Evolutionary conservation across 2,797 vertebrate genomes (phyloP), one percentile per base, ranked within the genome.

Genomic region (Sebastes matsubarae): DNA sequence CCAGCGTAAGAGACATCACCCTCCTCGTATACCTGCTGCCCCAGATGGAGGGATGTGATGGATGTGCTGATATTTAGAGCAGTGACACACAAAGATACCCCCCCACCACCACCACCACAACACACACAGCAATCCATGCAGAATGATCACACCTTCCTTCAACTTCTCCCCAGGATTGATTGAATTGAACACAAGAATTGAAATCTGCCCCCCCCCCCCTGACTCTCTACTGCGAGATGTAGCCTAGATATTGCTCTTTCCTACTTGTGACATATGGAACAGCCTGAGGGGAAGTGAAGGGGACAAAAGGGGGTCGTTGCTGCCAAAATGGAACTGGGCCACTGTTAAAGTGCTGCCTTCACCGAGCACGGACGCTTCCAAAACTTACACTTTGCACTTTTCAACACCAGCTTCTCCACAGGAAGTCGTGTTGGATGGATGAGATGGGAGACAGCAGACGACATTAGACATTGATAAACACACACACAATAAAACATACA

Each of bases 281-380:
- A 68, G 84, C 92, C 92, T 1, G 73, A 86, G 87, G 92, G 91
- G 79, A 88, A 84, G 84, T 27, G 89, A 81, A 80, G 82, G 50
- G 80, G 42, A 73, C 69, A 13, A 54, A 59, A 10, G 72, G 34
- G 81, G 61, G 82, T 57, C 64, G 32, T 52, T 66, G 34, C 63
- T 85, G 86, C 88, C 80, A 80, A 76, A 85, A 32, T 67, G 75
- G 82, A 94, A 91, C 16, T 73, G 85, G 88, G 88, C 74, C 90
- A 76, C 30, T 12, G 64, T 64, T 72, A 20, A 57, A 72, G 75
- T 24, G 57, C 42, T 6, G 42, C 65, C 66, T 76, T n/a, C 73
- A 34, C n/a, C 4, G 0, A 29, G 25, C 18, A 4, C 6, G 13
- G n/a, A 9, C 13, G 52, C 67, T 52, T 8, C 18, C 55, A 61